These are phyloP conservation scores for Setipinna tenuifilis DNA, from an alignment of 2,797 vertebrate genomes.

Conservation along the genomic window DNA sequence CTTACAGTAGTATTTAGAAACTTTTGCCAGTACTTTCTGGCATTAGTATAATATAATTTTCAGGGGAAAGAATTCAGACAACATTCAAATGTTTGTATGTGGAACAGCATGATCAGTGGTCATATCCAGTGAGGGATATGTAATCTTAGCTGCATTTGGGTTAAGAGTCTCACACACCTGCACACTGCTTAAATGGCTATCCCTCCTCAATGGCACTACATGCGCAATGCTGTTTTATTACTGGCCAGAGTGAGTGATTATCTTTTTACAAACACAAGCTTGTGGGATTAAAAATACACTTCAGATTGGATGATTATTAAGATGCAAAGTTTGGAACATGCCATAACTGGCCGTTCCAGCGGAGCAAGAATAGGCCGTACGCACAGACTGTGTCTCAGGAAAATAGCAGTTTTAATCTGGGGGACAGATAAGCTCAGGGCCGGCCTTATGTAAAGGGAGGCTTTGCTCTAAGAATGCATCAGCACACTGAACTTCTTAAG, in stretches of 20 bases:
- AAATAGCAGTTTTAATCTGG: constrained; percentile 27
- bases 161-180: too few relatives aligned
- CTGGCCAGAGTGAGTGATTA: not conserved
- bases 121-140: too few relatives aligned
- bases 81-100: not conserved
- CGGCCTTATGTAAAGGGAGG: constrained; percentile 31
- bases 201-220: too few relatives aligned
- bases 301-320: not conserved
- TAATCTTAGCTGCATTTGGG: too few relatives aligned
- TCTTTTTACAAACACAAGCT: not conserved
- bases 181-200: too few relatives aligned
- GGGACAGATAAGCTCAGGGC: constrained; percentile 17
- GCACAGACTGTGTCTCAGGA: not conserved
- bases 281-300: not conserved
- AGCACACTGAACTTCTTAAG: not conserved
- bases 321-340: not conserved
- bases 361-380: not conserved
- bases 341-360: not conserved
- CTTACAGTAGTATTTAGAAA: too few relatives aligned
- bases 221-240: not conserved
- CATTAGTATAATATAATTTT: too few relatives aligned
- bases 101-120: too few relatives aligned
- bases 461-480: constrained; percentile 18
- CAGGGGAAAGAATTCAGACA: not conserved
- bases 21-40: too few relatives aligned